Conservation (phyloP, 2,113 vertebrate species). For the Rhinopithecus roxellana region DNA sequence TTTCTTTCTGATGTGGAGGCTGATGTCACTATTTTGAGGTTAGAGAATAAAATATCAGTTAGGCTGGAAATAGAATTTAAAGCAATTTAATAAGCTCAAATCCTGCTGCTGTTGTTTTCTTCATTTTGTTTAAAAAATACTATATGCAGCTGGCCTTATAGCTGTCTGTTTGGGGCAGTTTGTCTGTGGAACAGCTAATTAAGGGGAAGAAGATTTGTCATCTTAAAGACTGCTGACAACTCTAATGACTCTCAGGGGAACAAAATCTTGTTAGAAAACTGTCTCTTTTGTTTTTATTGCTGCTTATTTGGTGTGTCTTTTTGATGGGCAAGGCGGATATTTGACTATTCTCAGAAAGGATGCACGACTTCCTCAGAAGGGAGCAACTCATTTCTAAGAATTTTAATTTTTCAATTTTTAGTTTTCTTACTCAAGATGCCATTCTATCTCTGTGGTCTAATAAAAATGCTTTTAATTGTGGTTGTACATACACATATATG, state of each 20-base stretch:
- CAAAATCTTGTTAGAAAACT: slow-evolving; percentile 2
- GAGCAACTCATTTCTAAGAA: background rate
- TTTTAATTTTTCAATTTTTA: background rate
- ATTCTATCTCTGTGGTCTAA: background rate
- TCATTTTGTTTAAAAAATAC: background rate
- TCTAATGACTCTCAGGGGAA: background rate
- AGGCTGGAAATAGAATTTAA: slow-evolving; percentile 19
- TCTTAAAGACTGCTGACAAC: slow-evolving; percentile 40
- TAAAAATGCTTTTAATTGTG: background rate
- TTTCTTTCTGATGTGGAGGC: background rate
- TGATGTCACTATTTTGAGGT: background rate
- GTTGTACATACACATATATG: background rate
- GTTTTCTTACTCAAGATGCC: background rate
- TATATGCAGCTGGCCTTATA: background rate
- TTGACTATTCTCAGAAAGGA: background rate
- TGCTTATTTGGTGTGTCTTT: slow-evolving; percentile 39
- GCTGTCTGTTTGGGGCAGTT: slow-evolving; percentile 45
- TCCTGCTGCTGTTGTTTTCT: slow-evolving; percentile 16
- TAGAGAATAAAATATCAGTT: background rate
- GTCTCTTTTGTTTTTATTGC: background rate
- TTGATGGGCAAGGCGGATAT: background rate
- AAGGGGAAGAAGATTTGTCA: slow-evolving; percentile 43
- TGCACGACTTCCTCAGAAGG: background rate
- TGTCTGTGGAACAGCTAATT: slow-evolving; percentile 62
- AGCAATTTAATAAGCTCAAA: background rate